Conservation (phyloP, 2,797 vertebrate genomes). For the Sebastiscus tertius region DNA sequence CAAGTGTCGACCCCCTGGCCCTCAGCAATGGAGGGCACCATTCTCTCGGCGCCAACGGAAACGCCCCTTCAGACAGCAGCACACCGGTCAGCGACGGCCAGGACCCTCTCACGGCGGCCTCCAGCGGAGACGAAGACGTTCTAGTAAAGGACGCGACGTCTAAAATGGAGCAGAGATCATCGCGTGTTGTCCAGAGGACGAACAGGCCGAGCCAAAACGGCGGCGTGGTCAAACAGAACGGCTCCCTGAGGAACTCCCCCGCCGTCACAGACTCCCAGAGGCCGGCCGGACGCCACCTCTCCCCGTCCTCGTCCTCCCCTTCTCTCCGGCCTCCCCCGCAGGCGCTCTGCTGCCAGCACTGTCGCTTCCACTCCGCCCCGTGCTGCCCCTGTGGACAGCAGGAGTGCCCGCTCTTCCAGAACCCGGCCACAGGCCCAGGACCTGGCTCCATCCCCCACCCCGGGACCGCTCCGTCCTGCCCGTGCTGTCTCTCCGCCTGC, state of each 20-base stretch:
- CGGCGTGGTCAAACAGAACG: constrained; percentile 83
- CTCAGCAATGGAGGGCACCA: constrained; percentile 82
- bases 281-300: constrained; percentile 65
- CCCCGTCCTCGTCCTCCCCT: constrained; percentile 38
- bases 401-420: constrained; percentile 87
- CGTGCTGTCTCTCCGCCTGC: constrained; percentile 87
- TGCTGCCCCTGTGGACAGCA: constrained; percentile 83
- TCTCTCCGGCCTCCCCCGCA: constrained; percentile 41
- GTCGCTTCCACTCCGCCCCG: constrained; percentile 84
- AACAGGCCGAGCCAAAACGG: constrained; percentile 81
- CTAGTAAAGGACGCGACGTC: background rate
- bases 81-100: constrained; percentile 11
- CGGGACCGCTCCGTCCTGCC: constrained; percentile 49
- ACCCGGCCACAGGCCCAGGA: constrained; percentile 47
- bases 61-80: constrained; percentile 16
- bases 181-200: constrained; percentile 12
- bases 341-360: constrained; percentile 85
- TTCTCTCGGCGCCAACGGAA: constrained; percentile 50
- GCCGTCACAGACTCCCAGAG: constrained; percentile 83
- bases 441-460: constrained; percentile 48
- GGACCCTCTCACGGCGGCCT: constrained; percentile 40
- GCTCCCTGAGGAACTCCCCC: constrained; percentile 79
- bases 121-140: constrained; percentile 44
- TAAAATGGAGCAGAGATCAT: constrained; percentile 20
- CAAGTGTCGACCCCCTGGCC: constrained; percentile 75